A percentile compares a stretch with the other conserved stretches of the same genome.
phyloP scores from a whole-genome alignment of 2,797 vertebrate genomes.

The Ctenosaura bakeri region DNA sequence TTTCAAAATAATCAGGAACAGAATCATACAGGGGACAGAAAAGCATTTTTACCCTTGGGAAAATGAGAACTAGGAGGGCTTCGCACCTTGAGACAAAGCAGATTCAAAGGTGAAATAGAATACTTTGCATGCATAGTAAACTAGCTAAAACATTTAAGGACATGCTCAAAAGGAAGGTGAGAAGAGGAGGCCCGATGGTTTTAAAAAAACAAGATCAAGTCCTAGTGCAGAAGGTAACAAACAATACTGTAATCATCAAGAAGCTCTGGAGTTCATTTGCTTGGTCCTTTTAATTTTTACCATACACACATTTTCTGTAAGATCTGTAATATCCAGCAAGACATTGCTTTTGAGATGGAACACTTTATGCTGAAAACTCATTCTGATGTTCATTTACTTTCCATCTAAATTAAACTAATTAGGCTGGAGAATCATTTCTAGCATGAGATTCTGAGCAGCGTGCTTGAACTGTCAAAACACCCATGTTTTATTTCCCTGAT shows the following conservation, averaged over 20 bases:
- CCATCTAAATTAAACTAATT: neutral
- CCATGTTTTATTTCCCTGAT: neutral
- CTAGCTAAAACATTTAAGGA: constrained; percentile 2
- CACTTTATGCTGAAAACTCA: neutral
- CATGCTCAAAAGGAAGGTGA: neutral
- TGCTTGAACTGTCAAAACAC: neutral
- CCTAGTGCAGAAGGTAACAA: no score
- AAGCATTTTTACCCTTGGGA: neutral
- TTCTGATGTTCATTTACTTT: neutral
- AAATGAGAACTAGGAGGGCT: neutral
- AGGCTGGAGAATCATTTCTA: constrained; percentile 9
- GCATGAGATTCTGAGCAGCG: neutral
- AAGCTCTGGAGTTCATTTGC: neutral
- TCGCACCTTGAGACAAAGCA: neutral
- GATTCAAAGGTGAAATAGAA: neutral
- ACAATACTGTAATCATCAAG: neutral
- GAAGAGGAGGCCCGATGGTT: no score
- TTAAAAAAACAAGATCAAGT: neutral
- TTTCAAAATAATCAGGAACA: neutral
- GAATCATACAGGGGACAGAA: no score
- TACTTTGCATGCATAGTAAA: neutral
- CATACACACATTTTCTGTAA: neutral
- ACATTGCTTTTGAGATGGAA: constrained; percentile 10
- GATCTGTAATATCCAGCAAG: neutral
- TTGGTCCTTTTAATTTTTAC: neutral